A percentile compares a stretch with the other conserved stretches of the same genome.
phyloP scores from a whole-genome alignment of 2,888 invertebrate species.

The Galeruca laticollis region DNA sequence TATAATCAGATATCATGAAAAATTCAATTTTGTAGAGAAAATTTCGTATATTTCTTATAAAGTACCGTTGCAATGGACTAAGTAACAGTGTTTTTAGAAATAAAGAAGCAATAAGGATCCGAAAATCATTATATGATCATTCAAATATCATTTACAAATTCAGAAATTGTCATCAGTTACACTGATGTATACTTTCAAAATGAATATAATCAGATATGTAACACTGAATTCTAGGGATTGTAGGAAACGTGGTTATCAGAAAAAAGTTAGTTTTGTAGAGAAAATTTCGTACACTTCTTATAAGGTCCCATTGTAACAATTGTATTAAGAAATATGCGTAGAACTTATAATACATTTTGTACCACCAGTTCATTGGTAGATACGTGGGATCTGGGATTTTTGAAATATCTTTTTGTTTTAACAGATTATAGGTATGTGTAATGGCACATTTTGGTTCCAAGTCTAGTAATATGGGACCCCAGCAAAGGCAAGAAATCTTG shows the following conservation, averaged over 20 bases:
- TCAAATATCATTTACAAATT: too few species aligned
- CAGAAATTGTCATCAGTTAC: too few species aligned
- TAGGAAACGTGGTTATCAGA: not conserved
- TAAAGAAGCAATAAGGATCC: too few species aligned
- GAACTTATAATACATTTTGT: not conserved
- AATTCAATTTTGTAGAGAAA: too few species aligned
- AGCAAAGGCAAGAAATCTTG: not conserved
- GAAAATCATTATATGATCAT: too few species aligned
- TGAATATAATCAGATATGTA: not conserved
- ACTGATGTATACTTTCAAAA: not conserved
- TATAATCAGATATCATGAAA: too few species aligned
- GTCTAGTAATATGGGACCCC: constrained; percentile 2
- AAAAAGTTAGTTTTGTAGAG: not conserved
- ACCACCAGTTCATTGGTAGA: not conserved
- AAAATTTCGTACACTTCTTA: not conserved
- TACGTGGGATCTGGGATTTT: not conserved
- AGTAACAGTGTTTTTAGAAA: too few species aligned
- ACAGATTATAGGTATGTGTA: not conserved
- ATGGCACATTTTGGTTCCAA: not conserved
- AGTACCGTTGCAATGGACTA: too few species aligned
- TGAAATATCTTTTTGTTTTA: not conserved
- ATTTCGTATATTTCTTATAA: too few species aligned
- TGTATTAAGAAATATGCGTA: not conserved
- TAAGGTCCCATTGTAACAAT: not conserved
- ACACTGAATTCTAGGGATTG: constrained; percentile 2